phyloP scores from a whole-genome alignment of 2,113 vertebrate species.

The Ceratotherium simum region DNA sequence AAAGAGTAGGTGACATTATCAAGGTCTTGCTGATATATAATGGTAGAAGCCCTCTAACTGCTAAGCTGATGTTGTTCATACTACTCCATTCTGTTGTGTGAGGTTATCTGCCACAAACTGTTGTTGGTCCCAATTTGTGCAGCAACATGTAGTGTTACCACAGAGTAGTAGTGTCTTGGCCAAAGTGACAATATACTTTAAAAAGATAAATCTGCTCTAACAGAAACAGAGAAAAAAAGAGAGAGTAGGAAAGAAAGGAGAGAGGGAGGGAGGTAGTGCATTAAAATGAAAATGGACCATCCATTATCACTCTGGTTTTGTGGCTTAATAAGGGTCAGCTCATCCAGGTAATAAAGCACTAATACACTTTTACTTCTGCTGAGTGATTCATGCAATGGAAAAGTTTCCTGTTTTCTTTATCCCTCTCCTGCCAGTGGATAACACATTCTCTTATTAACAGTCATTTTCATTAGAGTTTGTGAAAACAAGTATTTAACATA shows the following conservation, averaged over 20 bases:
- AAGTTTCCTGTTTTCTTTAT: background rate
- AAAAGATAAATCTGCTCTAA: background rate
- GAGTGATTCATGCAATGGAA: background rate
- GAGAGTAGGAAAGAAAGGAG: background rate
- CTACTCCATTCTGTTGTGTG: background rate
- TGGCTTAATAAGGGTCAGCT: background rate
- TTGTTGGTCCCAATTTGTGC: background rate
- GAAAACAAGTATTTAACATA: slow-evolving; percentile 60
- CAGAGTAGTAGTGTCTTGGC: background rate
- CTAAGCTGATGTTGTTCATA: background rate
- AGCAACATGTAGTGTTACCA: background rate
- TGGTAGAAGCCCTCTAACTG: background rate
- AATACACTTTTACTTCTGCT: background rate
- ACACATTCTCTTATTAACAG: background rate
- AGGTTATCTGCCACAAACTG: background rate
- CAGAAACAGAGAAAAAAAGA: background rate
- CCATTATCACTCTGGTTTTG: background rate
- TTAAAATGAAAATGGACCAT: background rate
- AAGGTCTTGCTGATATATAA: background rate
- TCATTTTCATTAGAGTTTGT: background rate
- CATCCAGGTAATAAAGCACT: background rate
- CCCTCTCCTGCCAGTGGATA: background rate
- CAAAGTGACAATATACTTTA: background rate
- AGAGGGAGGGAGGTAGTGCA: background rate
- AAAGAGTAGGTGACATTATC: background rate